Base-by-base conservation (phyloP, 2,797 vertebrate species). In the Leptatherina wallacei region DNA sequence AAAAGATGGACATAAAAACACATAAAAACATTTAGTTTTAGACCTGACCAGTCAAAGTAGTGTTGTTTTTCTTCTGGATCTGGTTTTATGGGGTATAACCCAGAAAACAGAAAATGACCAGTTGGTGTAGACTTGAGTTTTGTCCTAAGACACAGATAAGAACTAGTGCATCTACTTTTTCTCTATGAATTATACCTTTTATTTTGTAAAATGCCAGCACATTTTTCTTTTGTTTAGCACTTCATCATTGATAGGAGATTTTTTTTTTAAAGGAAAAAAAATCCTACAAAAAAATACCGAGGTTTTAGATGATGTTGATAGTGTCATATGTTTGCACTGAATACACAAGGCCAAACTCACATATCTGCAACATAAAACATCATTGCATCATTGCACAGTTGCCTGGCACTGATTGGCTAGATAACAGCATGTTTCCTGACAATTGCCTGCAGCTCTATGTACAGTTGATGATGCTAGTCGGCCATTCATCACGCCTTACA, bases 401-500 rank as follows among this genome's bases (percentile, higher is more conserved):
- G 22, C 54, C 69, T 22, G 29, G 24, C 82, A 85, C 70, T 73
- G 86, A 90, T 82, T 83, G 78, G 52, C 55, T 32, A 7, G 73
- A 87, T 71, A 83, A 86, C 88, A 55, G 77, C 73, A 63, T 0
- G 51, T 72, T 57, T 84, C 54, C 72, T 79, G 83, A 77, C 72
- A 70, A 77, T 73, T 75, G 66, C 77, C 87, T 65, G 70, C 29
- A 65, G 79, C 75, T 81, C 62, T 58, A 60, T 69, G 68, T 52
- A 58, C 47, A 57, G 66, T 81, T 70, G 68, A 87, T 73, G 82
- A 77, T 78, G 66, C 72, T 36, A 59, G 72, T 47, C 14, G 36
- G 68, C n/a, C 80, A 84, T 91, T 91, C 82, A 80, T 88, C 80
- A 80, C 36, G 14, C 42, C 42, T 74, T 78, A 78, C 80, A 56